These are phyloP conservation scores for Nasonia longicornis DNA, from an alignment of 1,140 invertebrate species.

Conservation along the genomic window DNA sequence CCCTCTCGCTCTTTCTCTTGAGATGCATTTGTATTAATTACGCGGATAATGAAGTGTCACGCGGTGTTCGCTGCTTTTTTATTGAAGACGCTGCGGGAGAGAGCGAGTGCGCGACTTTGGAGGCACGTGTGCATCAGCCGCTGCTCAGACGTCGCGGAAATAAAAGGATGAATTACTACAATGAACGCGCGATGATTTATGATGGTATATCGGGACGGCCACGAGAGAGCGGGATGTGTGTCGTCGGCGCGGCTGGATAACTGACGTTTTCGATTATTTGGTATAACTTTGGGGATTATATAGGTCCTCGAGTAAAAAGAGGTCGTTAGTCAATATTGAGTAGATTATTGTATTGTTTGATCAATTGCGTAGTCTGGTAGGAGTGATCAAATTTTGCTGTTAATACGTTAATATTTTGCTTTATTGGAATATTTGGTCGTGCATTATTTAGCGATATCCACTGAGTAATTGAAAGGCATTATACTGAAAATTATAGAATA, in stretches of 20 bases:
- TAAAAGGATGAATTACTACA: conserved; percentile 25
- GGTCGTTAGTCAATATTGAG: not conserved
- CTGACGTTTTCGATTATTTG: not conserved
- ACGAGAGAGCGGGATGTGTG: not conserved
- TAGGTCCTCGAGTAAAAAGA: not conserved
- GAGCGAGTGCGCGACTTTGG: not conserved
- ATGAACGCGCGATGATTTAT: conserved; percentile 28
- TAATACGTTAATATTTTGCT: too few species aligned
- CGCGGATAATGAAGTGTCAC: conserved; percentile 42
- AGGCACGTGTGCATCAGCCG: conserved; percentile 23
- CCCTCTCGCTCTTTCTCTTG: conserved; percentile 22
- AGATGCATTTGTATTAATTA: conserved; percentile 50
- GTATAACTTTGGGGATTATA: not conserved
- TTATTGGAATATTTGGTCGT: too few species aligned
- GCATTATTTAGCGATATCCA: not conserved
- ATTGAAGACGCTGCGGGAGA: conserved; percentile 3
- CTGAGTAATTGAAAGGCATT: not conserved
- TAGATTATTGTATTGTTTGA: too few species aligned
- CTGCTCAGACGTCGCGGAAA: not conserved
- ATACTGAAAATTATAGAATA: not conserved
- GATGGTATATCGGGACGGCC: not conserved
- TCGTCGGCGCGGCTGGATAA: not conserved
- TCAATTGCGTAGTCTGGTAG: too few species aligned
- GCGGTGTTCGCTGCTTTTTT: conserved; percentile 1
- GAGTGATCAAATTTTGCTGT: too few species aligned